Evolutionary conservation across 2,113 vertebrate species (phyloP), one percentile per base, ranked within the genome.

Genomic region (Trematocara marginatum): DNA sequence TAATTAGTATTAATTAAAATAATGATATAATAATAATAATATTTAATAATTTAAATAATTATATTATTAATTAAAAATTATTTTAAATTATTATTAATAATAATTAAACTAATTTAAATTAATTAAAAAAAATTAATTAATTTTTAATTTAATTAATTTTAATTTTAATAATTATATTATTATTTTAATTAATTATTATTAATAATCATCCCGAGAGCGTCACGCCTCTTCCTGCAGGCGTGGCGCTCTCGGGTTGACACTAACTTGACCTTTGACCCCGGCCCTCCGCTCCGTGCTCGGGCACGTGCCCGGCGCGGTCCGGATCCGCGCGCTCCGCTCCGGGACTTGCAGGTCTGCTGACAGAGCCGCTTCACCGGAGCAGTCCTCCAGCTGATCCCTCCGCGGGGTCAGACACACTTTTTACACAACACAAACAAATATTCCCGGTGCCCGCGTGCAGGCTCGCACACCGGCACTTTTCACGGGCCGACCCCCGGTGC

Each of bases 341-440:
- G 90, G 86, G 88, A 76, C 89, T 96, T 95, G 10, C 51, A 34
- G 29, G 64, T 85, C 85, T 94, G 94, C 95, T 95, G 96, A 95
- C 95, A 93, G 91, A 86, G 79, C 88, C 95, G 86, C 82, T 87
- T 95, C 90, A 96, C 96, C 82, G 42, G 86, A 90, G 86, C 92
- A 86, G 91, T 86, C 82, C 91, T 86, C 86, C 59, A 71, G 1
- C 79, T 86, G 92, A 95, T 96, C 86, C 86, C 40, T 97, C 94
- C 96, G 96, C 96, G 88, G 94, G 95, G 94, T 96, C 95, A 96
- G 80, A 85, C 82, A 93, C 90, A 96, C 95, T 96, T 95, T 95
- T 86, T 90, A 83, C 84, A 86, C 54, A 90, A 87, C 84, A 88
- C 56, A 71, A 90, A 86, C 66, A 85, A 84, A 90, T 61, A n/a